Evolutionary conservation across 2,113 vertebrate genomes (phyloP), one percentile per base, ranked within the genome.

Genomic region (Urocitellus parryii): DNA sequence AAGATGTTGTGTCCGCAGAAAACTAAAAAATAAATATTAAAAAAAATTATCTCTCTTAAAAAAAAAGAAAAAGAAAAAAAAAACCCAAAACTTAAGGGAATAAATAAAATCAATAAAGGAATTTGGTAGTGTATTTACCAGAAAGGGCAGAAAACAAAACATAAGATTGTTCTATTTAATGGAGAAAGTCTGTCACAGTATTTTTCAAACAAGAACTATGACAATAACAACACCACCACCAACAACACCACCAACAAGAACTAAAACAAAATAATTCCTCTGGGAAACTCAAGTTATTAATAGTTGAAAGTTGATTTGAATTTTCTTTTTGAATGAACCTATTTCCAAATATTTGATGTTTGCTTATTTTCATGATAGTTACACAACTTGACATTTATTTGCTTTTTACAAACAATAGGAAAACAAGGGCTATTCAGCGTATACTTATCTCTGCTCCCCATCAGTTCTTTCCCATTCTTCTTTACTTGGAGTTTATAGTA

Each of bases 301-400:
- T 92, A 96, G 86, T 95, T 96, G 91, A 94, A 96, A 96, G 91
- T 91, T 68, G 81, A 58, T 72, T 96, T 94, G 56, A 29, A 77
- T 96, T 93, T 96, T 96, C 74, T 73, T 94, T 96, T 89, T 93
- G 68, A 95, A 96, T 79, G 37, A 80, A 22, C 20, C 11, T 42
- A 14, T 96, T 96, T 94, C 56, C 93, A 95, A 96, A 95, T 91
- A 95, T 94, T 97, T 97, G 92, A 94, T 96, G 83, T 97, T 94
- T 20, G 9, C 53, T 95, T 88, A 95, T 97, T 97, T 94, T 95
- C 78, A 96, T 96, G 95, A 85, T 4, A 84, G 77, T 97, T 97
- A 90, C 90, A 95, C 90, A 97, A 96, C 85, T 76, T 80, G 81
- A 90, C 88, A 90, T 97, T 96, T 97, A 90, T 94, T 95, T 96